Conservation (phyloP, 2,888 invertebrate genomes). For the Saturnia pavonia region DNA sequence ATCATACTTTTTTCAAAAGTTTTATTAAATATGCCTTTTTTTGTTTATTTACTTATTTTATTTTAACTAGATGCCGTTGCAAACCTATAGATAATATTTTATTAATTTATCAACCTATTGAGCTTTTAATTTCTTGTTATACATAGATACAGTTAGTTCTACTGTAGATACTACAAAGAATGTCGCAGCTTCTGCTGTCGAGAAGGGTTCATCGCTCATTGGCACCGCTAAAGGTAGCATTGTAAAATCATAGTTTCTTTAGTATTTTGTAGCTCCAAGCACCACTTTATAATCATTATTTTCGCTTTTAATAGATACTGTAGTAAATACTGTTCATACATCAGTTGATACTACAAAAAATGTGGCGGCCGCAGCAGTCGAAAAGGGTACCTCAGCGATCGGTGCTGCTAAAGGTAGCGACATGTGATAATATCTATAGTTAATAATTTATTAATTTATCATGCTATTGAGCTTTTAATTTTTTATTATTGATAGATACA, state of each 20-base stretch:
- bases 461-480: no score
- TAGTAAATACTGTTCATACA: conserved; percentile 30
- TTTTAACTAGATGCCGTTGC: conserved; percentile 44
- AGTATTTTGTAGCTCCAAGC: no score
- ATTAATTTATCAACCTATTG: neutral
- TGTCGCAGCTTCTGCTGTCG: conserved; percentile 40
- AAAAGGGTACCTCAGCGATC: conserved; percentile 34
- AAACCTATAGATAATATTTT: conserved; percentile 27
- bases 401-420: conserved; percentile 32
- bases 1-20: conserved; percentile 17
- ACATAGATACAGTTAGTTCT: conserved; percentile 40
- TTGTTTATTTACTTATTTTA: neutral
- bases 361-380: conserved; percentile 38
- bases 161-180: conserved; percentile 51
- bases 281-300: no score
- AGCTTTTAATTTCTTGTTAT: conserved; percentile 18
- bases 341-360: conserved; percentile 40
- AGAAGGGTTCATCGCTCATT: conserved; percentile 19
- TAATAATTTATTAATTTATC: no score
- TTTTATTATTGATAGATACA: conserved; percentile 27
- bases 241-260: no score
- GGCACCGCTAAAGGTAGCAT: neutral
- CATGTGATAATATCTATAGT: neutral
- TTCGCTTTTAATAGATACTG: conserved; percentile 15
- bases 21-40: neutral